Percentiles rank a stretch among this genome's conserved stretches.
Evolutionary conservation across 2,797 vertebrate species (phyloP).

Genomic region (Microctenopoma lineatum): DNA sequence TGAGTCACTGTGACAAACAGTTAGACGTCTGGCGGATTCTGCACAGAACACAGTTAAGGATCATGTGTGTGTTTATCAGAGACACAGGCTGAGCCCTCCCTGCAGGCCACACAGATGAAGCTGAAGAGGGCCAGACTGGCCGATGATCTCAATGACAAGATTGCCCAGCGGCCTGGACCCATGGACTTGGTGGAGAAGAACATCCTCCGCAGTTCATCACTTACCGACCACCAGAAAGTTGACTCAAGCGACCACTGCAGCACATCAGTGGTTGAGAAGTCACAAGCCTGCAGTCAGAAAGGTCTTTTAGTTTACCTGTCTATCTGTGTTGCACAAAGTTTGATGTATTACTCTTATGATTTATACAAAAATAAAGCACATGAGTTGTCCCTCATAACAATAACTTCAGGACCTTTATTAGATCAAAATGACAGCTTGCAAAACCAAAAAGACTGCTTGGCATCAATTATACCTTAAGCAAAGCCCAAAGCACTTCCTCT

Average conservation of each 20-base stretch:
- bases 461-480: too few relatives aligned
- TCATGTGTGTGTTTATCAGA: conserved; percentile 81
- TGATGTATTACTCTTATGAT: neutral
- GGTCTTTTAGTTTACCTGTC: neutral
- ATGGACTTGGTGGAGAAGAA: conserved; percentile 98
- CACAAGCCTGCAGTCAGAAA: neutral
- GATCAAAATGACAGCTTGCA: too few relatives aligned
- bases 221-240: neutral
- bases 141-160: conserved; percentile 95
- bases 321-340: too few relatives aligned
- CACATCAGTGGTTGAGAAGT: conserved; percentile 3
- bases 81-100: conserved; percentile 90
- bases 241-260: neutral
- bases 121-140: conserved; percentile 93
- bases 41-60: conserved; percentile 26
- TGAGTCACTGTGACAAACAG: conserved; percentile 59
- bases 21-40: conserved; percentile 18
- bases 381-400: too few relatives aligned
- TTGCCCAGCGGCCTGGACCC: conserved; percentile 92
- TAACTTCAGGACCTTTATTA: too few relatives aligned
- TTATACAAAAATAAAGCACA: neutral
- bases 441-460: too few relatives aligned
- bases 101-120: conserved; percentile 97
- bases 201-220: conserved; percentile 82
- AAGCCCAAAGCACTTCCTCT: neutral